These are phyloP conservation scores for Apodemus speciosus DNA, from an alignment of 2,113 vertebrate species.

Conservation along the genomic window DNA sequence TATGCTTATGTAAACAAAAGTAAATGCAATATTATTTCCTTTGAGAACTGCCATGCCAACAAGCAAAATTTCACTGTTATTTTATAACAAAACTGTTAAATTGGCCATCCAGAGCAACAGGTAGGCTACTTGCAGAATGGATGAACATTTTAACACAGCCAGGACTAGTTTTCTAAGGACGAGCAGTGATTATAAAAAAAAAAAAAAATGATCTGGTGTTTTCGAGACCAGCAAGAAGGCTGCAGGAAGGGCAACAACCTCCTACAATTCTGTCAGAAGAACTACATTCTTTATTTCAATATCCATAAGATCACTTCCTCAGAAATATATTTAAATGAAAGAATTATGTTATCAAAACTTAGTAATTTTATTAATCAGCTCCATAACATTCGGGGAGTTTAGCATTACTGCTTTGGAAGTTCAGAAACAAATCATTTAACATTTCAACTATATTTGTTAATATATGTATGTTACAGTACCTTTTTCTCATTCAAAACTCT, in stretches of 20 bases:
- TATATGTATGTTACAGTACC: background rate
- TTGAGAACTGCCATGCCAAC: background rate
- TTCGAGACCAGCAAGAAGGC: background rate
- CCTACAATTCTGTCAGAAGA: background rate
- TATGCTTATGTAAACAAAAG: background rate
- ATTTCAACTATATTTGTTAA: background rate
- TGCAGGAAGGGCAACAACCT: background rate
- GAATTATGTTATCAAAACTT: background rate
- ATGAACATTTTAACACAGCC: background rate
- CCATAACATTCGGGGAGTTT: background rate
- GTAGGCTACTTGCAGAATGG: background rate
- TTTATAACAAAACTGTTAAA: background rate
- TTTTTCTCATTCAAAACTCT: background rate
- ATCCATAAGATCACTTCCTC: background rate
- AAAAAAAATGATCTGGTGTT: background rate
- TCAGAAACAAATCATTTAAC: background rate
- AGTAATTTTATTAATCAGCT: background rate
- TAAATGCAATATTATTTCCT: background rate
- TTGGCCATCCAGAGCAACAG: background rate
- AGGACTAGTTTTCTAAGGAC: background rate
- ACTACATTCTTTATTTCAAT: background rate
- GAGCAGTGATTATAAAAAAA: background rate
- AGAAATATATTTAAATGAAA: background rate
- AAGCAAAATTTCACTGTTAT: background rate
- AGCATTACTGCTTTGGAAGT: background rate